phyloP scores from a whole-genome alignment of 2,113 vertebrate species.

The Epinephelus moara region DNA sequence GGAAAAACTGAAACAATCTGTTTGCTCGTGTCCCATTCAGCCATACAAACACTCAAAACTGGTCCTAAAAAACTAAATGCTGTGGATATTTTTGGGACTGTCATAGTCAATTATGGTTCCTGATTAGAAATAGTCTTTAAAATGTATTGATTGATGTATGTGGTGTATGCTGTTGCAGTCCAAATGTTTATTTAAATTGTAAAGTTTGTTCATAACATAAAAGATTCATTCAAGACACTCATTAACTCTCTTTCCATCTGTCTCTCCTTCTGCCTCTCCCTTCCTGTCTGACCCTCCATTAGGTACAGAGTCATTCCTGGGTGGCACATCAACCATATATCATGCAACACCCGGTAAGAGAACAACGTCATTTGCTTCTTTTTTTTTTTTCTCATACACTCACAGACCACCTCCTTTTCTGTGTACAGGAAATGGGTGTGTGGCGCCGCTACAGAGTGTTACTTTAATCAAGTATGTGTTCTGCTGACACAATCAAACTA shows the following conservation, averaged over 20 bases:
- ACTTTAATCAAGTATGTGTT: slow-evolving; percentile 50
- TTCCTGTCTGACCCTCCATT: slow-evolving; percentile 19
- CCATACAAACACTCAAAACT: background rate
- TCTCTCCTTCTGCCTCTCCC: slow-evolving; percentile 8
- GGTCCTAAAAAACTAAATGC: slow-evolving; percentile 19
- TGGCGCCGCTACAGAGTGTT: slow-evolving; percentile 37
- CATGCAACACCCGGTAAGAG: slow-evolving; percentile 98
- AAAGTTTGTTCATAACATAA: background rate
- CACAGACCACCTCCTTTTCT: slow-evolving; percentile 24
- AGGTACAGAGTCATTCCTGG: slow-evolving; percentile 99
- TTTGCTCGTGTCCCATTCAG: no score
- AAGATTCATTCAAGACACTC: background rate
- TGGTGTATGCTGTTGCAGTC: background rate
- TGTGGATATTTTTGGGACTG: slow-evolving; percentile 23
- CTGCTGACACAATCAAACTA: slow-evolving; percentile 63
- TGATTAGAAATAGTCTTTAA: background rate
- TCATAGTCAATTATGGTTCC: background rate
- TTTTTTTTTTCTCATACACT: background rate
- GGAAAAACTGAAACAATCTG: background rate
- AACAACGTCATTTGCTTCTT: slow-evolving; percentile 14
- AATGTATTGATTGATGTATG: background rate
- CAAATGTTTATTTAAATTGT: background rate
- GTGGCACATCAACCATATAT: slow-evolving; percentile 98
- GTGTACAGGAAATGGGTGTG: slow-evolving; percentile 71
- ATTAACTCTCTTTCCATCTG: slow-evolving; percentile 31